phyloP scores from a whole-genome alignment of 2,797 vertebrate species.

The Decapterus maruadsi region DNA sequence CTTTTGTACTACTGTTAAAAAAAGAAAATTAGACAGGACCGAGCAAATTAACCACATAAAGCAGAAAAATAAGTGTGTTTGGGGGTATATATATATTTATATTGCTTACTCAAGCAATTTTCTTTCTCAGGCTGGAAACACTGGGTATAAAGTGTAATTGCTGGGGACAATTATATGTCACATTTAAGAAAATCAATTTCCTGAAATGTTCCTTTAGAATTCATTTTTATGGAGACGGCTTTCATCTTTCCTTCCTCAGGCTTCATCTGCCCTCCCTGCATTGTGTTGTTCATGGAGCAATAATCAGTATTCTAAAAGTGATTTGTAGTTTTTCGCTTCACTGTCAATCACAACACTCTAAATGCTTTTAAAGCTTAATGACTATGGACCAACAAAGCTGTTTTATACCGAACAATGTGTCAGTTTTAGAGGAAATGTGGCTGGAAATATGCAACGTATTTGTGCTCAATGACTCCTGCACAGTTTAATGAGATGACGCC shows the following conservation, averaged over 20 bases:
- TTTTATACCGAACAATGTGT: conserved; percentile 12
- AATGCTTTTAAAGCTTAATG: conserved; percentile 45
- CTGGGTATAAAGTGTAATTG: conserved; percentile 62
- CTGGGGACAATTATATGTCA: conserved; percentile 66
- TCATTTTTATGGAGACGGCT: conserved; percentile 44
- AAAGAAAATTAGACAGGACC: conserved; percentile 38
- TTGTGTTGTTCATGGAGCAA: conserved; percentile 49
- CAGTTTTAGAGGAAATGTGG: conserved; percentile 22
- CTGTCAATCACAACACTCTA: conserved; percentile 52
- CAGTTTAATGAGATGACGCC: background rate
- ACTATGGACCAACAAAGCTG: conserved; percentile 6
- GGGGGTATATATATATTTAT: conserved; percentile 6
- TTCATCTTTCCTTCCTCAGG: conserved; percentile 33
- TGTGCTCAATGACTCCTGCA: background rate
- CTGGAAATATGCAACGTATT: conserved; percentile 18
- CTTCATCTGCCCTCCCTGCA: conserved; percentile 41
- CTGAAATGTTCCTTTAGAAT: conserved; percentile 60
- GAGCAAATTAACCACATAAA: conserved; percentile 58
- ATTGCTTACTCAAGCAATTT: conserved; percentile 45
- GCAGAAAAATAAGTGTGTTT: conserved; percentile 5
- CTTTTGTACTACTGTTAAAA: conserved; percentile 26
- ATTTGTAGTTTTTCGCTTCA: conserved; percentile 54
- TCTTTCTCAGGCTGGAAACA: conserved; percentile 37
- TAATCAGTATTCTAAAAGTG: conserved; percentile 58
- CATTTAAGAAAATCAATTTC: conserved; percentile 72